A percentile compares a stretch with the other conserved stretches of the same genome.
phyloP scores from a whole-genome alignment of 2,113 vertebrate genomes.

The Otocyon megalotis region DNA sequence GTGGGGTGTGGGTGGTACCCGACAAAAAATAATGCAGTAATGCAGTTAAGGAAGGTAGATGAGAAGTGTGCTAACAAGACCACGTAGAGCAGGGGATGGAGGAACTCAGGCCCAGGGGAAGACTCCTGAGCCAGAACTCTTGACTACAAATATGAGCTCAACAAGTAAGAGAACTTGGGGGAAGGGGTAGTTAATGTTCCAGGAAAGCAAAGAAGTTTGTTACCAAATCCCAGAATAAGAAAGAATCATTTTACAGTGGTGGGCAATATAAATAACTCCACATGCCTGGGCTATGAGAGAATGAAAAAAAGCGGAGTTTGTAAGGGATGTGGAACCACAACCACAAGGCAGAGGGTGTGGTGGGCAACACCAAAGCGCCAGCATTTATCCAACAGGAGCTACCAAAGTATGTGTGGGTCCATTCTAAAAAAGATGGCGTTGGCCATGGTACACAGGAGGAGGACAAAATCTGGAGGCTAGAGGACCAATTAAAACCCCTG shows the following conservation, averaged over 20 bases:
- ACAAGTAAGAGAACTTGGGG: not conserved
- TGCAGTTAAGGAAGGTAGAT: accelerated
- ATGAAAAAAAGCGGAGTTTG: too few relatives aligned
- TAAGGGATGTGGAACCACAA: not conserved
- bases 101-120: not conserved
- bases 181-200: not conserved
- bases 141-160: accelerated
- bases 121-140: not conserved
- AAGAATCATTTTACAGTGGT: not conserved
- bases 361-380: not conserved
- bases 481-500: not conserved
- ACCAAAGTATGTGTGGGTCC: not conserved
- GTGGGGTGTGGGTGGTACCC: not conserved
- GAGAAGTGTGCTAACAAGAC: not conserved
- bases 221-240: not conserved
- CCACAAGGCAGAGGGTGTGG: too few relatives aligned
- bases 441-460: not conserved
- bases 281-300: not conserved
- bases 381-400: not conserved
- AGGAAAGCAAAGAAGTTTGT: not conserved
- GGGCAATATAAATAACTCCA: not conserved
- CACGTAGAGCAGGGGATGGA: accelerated
- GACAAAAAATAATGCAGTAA: not conserved
- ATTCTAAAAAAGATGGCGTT: not conserved
- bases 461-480: not conserved